Evolutionary conservation across 2,797 vertebrate genomes (phyloP), one percentile per base, ranked within the genome.

Genomic region (Streptopelia turtur): DNA sequence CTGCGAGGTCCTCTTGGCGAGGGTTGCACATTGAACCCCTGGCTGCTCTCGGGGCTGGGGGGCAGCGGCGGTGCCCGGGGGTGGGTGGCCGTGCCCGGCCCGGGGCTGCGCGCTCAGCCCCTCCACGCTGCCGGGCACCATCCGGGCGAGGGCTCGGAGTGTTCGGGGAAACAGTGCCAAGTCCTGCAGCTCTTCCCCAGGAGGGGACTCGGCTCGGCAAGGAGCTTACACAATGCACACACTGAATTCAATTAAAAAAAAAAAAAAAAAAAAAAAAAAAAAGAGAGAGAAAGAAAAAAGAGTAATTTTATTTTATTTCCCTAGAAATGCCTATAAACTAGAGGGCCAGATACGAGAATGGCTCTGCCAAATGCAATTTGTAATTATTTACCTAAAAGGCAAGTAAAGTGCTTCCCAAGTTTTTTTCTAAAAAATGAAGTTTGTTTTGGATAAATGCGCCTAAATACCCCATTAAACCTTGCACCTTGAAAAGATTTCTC

Each of bases 381-480:
- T 96, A 92, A 96, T 97, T 97, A 96, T 96, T 97, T 95, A 92
- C 86, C 94, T 96, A 96, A 97, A 97, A 97, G 87, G 92, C 95
- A 94, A 97, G 80, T 70, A 95, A 94, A 98, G 97, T 97, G 97
- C 95, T 97, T 97, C 90, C 94, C 94, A 77, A 89, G 63, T 53
- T 79, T 70, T 76, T 60, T 60, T 92, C 53, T 9, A 2, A 15
- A 27, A 88, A 96, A 97, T 95, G 97, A 98, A 98, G 96, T 97
- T 98, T 98, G 97, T 98, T 98, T 98, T 98, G 98, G 98, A 98
- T 98, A 98, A 98, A 98, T 97, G 98, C 93, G 89, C 94, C 96
- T 98, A 98, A 98, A 98, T 98, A 97, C 97, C 95, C 94, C 94
- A 98, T 98, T 98, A 98, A 97, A 98, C 90, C 97, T 83, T 95